Percentiles rank a stretch among this genome's conserved stretches.
Evolutionary conservation across 2,797 vertebrate species (phyloP).

Genomic region (Myiotriccus ornatus): DNA sequence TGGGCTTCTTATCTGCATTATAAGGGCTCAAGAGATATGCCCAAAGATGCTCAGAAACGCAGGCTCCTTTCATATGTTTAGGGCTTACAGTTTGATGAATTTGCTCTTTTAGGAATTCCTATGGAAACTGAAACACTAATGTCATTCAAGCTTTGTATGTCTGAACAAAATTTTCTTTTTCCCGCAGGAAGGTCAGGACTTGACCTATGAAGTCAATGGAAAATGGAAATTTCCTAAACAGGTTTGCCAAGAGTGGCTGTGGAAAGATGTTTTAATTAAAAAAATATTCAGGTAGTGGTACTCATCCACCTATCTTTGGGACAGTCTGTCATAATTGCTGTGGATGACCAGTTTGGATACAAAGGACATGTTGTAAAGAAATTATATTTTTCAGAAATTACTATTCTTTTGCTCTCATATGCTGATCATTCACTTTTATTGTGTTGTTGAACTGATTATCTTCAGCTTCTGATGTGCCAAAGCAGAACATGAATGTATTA

Average conservation of each 20-base stretch:
- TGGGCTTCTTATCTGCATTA: background rate
- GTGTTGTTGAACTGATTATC: background rate
- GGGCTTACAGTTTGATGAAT: background rate
- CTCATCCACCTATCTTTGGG: background rate
- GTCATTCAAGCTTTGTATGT: background rate
- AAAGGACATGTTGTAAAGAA: background rate
- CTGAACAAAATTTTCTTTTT: background rate
- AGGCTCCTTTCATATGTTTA: background rate
- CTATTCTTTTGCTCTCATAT: background rate
- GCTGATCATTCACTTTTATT: background rate
- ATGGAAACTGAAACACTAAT: constrained; percentile 4
- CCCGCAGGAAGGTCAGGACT: background rate
- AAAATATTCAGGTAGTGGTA: background rate
- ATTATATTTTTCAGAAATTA: background rate
- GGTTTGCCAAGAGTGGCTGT: background rate
- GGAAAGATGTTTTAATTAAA: background rate
- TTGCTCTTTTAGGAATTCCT: background rate
- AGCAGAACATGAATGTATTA: constrained; percentile 19
- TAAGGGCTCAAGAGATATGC: background rate
- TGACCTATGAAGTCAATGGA: constrained; percentile 16
- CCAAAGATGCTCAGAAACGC: background rate
- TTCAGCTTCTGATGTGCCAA: constrained; percentile 20
- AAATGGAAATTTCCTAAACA: constrained; percentile 28
- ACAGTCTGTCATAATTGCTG: background rate
- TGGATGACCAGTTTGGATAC: background rate